Base-by-base conservation (phyloP, 1,140 invertebrate genomes). In the Apocrypta bakeri region DNA sequence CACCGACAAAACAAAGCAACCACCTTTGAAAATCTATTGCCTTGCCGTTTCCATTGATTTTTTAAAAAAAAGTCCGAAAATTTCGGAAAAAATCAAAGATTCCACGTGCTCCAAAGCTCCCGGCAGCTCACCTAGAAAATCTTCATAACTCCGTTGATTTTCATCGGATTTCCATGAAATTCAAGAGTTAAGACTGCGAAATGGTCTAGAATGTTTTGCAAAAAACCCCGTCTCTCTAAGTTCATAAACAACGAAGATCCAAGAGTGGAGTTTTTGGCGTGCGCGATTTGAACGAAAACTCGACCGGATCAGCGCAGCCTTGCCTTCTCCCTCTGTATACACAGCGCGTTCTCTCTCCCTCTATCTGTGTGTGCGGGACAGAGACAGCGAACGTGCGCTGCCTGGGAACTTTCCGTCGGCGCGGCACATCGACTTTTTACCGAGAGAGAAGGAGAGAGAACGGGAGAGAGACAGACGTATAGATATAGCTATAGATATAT, bases 341-440 rank as follows among this genome's bases (percentile, higher is more conserved):
- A n/a, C 17, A 21, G 48, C 2, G 48, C n/a, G 7, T 56, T 6
- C 6, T 40, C 56, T 29, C 27, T 29, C 42, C 12, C 56, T 63
- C 56, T 9, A 11, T 27, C 8, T 27, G 64, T 7, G 25, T 14
- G n/a, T 29, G 2, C 0, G 27, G 7, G 27, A 8, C 8, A 0
- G 63, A 9, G 27, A 24, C 24, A 29, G 64, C 3, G 64, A 25
- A 25, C 64, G 29, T 31, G 78, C 42, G 79, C 85, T 85, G 86
- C 84, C 85, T 90, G 88, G 88, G 87, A 90, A 90, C 89, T 90
- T 92, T 92, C 90, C 90, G 90, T 76, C 84, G 81, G 71, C 76
- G 31, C 80, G 73, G 79, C 42, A 66, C 75, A 80, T 82, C 81
- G 81, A 82, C 81, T 82, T 82, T 82, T 78, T 77, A 78, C 42